phyloP scores from a whole-genome alignment of 2,888 invertebrate genomes.

The Capitulum mitella region DNA sequence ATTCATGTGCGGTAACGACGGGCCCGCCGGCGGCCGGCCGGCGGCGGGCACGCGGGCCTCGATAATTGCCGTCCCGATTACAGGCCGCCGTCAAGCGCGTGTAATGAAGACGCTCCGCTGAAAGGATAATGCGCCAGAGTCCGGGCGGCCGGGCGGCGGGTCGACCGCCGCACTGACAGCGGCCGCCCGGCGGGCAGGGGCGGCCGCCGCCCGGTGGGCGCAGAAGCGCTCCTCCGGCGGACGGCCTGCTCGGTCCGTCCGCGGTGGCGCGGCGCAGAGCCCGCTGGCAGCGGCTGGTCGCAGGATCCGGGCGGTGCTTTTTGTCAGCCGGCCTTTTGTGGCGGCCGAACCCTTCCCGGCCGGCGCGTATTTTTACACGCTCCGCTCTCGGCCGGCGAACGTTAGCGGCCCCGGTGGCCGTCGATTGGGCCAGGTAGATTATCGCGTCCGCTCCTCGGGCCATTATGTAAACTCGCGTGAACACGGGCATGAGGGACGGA shows the following conservation, averaged over 20 bases:
- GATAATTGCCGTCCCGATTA: background rate
- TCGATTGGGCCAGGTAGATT: background rate
- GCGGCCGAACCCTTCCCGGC: background rate
- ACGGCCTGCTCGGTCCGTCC: too few relatives aligned
- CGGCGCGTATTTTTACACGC: background rate
- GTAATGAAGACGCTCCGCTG: slow-evolving; percentile 2
- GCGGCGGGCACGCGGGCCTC: background rate
- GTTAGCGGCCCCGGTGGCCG: background rate
- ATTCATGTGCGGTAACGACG: background rate
- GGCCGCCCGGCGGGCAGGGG: background rate
- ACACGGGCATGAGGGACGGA: background rate
- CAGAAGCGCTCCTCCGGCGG: too few relatives aligned
- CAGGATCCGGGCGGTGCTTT: background rate
- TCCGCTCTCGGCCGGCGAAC: background rate
- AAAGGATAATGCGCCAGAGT: background rate
- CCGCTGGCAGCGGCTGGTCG: too few relatives aligned
- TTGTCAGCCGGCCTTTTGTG: background rate
- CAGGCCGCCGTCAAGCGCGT: background rate
- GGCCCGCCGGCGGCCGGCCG: background rate
- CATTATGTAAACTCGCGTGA: slow-evolving; percentile 3
- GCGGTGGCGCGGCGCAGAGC: too few relatives aligned
- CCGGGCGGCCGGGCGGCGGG: too few relatives aligned
- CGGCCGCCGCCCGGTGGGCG: background rate
- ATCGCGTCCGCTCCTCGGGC: background rate
- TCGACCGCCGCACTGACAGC: too few relatives aligned